phyloP scores from a whole-genome alignment of 2,797 vertebrate species.

The Enteromius radiatus region DNA sequence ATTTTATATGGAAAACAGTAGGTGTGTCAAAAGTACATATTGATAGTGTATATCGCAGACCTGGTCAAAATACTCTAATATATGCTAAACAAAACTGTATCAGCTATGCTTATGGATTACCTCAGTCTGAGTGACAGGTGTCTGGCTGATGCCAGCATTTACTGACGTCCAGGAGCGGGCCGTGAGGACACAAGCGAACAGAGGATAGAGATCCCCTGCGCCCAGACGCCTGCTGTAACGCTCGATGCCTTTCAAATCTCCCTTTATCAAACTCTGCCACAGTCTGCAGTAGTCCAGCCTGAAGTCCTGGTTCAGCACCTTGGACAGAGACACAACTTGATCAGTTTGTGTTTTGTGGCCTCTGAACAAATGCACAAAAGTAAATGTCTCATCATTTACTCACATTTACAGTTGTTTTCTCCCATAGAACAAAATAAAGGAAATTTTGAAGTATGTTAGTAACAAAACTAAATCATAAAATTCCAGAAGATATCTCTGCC shows the following conservation, averaged over 20 bases:
- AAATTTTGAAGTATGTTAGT: not conserved
- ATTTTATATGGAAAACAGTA: not conserved
- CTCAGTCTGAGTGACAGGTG: constrained; percentile 84
- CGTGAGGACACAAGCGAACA: constrained; percentile 93
- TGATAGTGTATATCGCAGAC: no score
- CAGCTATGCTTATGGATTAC: constrained; percentile 60
- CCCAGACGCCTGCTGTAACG: constrained; percentile 87
- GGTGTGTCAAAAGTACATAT: not conserved
- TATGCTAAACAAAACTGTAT: not conserved
- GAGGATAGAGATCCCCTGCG: constrained; percentile 88
- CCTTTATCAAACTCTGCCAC: constrained; percentile 92
- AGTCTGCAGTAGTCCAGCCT: constrained; percentile 91
- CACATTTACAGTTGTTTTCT: no score
- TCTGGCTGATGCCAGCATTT: constrained; percentile 85
- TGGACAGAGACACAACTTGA: constrained; percentile 26
- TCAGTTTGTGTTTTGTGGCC: not conserved
- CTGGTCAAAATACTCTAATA: not conserved
- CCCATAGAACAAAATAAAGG: no score
- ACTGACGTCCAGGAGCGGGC: constrained; percentile 91
- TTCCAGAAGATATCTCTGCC: no score
- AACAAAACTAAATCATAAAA: no score
- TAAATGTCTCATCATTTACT: not conserved
- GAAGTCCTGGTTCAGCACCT: constrained; percentile 89
- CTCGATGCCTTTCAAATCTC: constrained; percentile 85
- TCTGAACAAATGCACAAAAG: not conserved